A percentile compares a stretch with the other conserved stretches of the same genome.
phyloP scores from a whole-genome alignment of 2,888 invertebrate genomes.

The Drosophila affinis region DNA sequence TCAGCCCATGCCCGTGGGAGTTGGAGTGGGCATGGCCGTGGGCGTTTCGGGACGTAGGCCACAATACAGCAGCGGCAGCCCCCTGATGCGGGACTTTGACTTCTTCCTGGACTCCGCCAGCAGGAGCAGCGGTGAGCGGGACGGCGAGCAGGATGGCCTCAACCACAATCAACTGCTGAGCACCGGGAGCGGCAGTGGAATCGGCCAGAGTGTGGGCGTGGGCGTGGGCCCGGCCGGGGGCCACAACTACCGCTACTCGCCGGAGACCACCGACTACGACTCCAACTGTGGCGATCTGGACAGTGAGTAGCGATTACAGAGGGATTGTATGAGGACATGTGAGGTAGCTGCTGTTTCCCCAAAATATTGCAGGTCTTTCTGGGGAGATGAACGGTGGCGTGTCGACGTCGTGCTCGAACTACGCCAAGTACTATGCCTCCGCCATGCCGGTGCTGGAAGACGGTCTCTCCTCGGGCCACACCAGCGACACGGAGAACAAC shows the following conservation, averaged over 20 bases:
- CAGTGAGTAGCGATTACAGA: conserved; percentile 85
- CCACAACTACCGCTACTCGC: conserved; percentile 93
- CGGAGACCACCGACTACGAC: conserved; percentile 96
- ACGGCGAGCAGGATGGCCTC: conserved; percentile 82
- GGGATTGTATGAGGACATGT: too few species aligned
- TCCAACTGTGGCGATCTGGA: conserved; percentile 92
- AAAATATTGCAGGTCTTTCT: conserved; percentile 83
- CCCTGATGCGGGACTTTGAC: conserved; percentile 82
- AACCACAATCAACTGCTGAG: conserved; percentile 82
- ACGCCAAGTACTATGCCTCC: conserved; percentile 88
- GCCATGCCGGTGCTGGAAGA: conserved; percentile 97
- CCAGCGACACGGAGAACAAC: conserved; percentile 94
- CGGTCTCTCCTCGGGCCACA: conserved; percentile 96
- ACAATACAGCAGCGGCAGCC: conserved; percentile 78
- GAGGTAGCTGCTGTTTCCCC: not conserved
- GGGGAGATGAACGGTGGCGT: conserved; percentile 85
- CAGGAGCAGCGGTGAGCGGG: conserved; percentile 83
- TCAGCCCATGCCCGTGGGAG: conserved; percentile 16
- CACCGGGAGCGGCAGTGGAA: conserved; percentile 61
- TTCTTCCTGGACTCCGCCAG: conserved; percentile 84
- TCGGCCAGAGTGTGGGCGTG: conserved; percentile 80
- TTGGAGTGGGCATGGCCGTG: conserved; percentile 9
- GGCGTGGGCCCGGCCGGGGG: conserved; percentile 56
- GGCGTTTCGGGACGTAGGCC: conserved; percentile 43
- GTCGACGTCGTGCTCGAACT: conserved; percentile 86